Evolutionary conservation across 2,888 invertebrate species (phyloP), one percentile per base, ranked within the genome.

Genomic region (Caenorhabditis angaria): DNA sequence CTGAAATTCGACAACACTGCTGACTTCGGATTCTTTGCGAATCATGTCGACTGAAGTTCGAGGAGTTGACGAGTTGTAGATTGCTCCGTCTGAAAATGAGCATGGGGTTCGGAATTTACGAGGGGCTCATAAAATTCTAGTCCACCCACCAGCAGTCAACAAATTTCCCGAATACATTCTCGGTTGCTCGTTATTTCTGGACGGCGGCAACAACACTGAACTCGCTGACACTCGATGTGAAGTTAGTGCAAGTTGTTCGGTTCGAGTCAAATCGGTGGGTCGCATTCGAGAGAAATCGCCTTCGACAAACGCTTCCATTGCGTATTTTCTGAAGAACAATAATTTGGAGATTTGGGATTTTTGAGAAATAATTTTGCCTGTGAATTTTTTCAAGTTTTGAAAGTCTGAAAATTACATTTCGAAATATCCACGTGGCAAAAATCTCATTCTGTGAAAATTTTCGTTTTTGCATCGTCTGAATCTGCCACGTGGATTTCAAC

Each of bases 161-260:
- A 77, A 63, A 32, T 77, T 77, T 51, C 75, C 73, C 35, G 77
- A 68, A 59, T 75, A 77, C 70, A 75, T 68, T 22, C 70, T 70
- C 18, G 65, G 62, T 6, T 58, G 63, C 14, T 72, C 61, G 1
- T 73, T 58, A 22, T 59, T 58, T 8, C 68, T 59, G 20, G 70
- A 65, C 25, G 70, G 59, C 14, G 75, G 70, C 20, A 77, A 56
- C 25, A 77, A 65, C 20, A 77, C 73, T 0, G 79, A 79, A 0
- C 77, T 66, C 3, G 77, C 73, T 24, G 79, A 79, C 35, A 77
- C 73, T n/a, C 77, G 64, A 47, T 79, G 79, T 0, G 76, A 76
- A 0, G 79, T 79, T 64, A 79, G 50, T 18, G 79, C 77, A 59
- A 79, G 56, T 65, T 79, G 82, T 56, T 82, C 82, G n/a, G 78